These are phyloP conservation scores for Ateles fusciceps DNA, from an alignment of 2,797 vertebrate species.

Conservation along the genomic window DNA sequence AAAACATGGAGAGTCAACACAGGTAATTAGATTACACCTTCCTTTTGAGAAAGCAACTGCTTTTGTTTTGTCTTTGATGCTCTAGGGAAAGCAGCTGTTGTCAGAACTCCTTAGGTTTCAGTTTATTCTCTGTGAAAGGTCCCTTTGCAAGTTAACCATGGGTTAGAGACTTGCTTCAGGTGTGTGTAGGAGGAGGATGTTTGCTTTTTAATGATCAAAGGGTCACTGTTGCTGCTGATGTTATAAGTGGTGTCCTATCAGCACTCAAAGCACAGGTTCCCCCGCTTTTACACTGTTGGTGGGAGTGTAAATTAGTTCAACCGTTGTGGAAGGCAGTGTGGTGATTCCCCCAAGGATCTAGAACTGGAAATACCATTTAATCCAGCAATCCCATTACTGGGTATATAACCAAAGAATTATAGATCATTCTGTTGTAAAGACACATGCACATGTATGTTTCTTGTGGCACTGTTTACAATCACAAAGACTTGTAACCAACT, in stretches of 20 bases:
- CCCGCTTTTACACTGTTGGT: too few relatives aligned
- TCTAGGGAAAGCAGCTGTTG: not conserved
- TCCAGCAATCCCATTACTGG: too few relatives aligned
- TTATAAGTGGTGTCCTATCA: not conserved
- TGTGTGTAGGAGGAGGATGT: fast-evolving
- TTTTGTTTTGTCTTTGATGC: not conserved
- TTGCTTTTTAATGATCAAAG: not conserved
- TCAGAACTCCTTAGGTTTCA: not conserved
- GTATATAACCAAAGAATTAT: too few relatives aligned
- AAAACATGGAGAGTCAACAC: not conserved
- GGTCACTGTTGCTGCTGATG: not conserved
- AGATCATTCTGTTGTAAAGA: too few relatives aligned
- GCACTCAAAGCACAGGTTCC: not conserved
- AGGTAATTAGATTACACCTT: not conserved
- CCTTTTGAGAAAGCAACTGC: not conserved
- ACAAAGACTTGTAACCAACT: too few relatives aligned
- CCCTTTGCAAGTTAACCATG: not conserved
- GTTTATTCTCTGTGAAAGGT: not conserved
- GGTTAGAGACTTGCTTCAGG: not conserved
- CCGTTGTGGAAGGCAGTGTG: too few relatives aligned
- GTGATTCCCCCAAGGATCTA: too few relatives aligned
- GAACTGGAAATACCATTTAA: too few relatives aligned
- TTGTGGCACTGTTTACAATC: too few relatives aligned
- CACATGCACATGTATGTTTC: too few relatives aligned
- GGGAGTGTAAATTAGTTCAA: too few relatives aligned